Base-by-base conservation (phyloP, 2,113 vertebrate genomes). In the Tetraodon nigroviridis region DNA sequence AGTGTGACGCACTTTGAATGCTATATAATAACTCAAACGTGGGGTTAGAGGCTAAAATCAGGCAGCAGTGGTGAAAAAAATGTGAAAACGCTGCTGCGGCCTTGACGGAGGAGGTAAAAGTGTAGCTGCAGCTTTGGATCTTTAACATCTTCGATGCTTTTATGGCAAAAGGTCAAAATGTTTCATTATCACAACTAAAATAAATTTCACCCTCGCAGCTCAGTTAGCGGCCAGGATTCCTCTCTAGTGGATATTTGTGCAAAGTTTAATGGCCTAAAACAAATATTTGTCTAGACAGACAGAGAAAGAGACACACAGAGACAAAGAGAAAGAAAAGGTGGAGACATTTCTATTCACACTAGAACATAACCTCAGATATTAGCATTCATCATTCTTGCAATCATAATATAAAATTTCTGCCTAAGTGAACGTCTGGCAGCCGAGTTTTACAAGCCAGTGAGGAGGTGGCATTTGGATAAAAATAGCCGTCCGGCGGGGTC, bases 401-500 rank as follows among this genome's bases (percentile, higher is more conserved):
- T 74, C 69, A 78, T 47, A 54, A 72, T 22, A 27, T 57, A 65
- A 54, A 69, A 70, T 69, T 79, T 76, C 61, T 54, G 63, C 64
- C 62, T 57, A 75, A 74, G 76, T 75, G 75, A 73, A 76, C 37
- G 74, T 75, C 69, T 78, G 68, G 58, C 60, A 58, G 69, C 69
- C 54, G 15, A 64, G 17, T 82, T 84, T 82, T 73, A 85, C 61
- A 74, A 76, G 77, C 64, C 66, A 52, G 60, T 17, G 70, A 71
- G 70, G 73, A 82, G 79, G 75, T 82, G 77, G 73, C 79, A 77
- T 71, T 21, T 5, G 54, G 64, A 81, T 84, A 79, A 84, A 84
- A 86, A 86, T 79, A 86, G 69, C 71, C 80, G 82, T 76, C 76
- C 79, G 70, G 81, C 80, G 58, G 67, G 66, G 69, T 76, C 64